Base-by-base conservation (phyloP, 2,888 invertebrate genomes). In the Dichetophora obliterata region DNA sequence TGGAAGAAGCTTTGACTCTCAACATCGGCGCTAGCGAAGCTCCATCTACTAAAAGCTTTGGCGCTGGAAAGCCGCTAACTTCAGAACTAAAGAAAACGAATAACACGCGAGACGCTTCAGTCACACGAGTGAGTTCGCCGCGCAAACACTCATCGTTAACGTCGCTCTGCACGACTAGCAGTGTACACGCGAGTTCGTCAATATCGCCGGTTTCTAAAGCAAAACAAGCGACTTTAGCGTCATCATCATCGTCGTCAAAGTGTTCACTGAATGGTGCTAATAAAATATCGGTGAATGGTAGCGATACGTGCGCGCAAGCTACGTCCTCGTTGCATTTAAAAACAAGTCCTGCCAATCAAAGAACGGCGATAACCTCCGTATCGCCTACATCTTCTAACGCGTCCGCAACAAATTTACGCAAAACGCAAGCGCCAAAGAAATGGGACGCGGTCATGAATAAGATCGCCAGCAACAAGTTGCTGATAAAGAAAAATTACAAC, bases 381-480 rank as follows among this genome's bases (percentile, higher is more conserved):
- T 68, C 43, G 66, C 72, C 59, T 50, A 70, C 59, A 27, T 72
- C 71, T 24, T 22, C 71, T 24, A 24, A 19, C 31, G 48, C 61
- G 2, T 54, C 78, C 24, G 19, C 78, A 76, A 80, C 78, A 59
- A 78, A 76, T 57, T 80, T 81, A 71, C 86, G 87, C 31, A 88
- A 87, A 83, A 75, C 85, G 69, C 83, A 83, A 71, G 82, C 85
- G 71, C 82, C 86, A 70, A 89, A 89, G 24, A 92, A 95, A 82
- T 95, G 96, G 92, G 96, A 96, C 85, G 93, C 94, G 72, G 96
- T 96, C 70, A 94, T 95, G 92, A 95, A 94, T 89, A 94, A 94
- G 89, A 95, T 95, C 79, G 93, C 93, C 61, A 93, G 93, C 81
- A 93, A 92, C 78, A 92, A 93, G 83, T 83, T 85, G 75, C 82